phyloP scores from a whole-genome alignment of 2,888 invertebrate species.

The Amphipyra tragopoginis region DNA sequence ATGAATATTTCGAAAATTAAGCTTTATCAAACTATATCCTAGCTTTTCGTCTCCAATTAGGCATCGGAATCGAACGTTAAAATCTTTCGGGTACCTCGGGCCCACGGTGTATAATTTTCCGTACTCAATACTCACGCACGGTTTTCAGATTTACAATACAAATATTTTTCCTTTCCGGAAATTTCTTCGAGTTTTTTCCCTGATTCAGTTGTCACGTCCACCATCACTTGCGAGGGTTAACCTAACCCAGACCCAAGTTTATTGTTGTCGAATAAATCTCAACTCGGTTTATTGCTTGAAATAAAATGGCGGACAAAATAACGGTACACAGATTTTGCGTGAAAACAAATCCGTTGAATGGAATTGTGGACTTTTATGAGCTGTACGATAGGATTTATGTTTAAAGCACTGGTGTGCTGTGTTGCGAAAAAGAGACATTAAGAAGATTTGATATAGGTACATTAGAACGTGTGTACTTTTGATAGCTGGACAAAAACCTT shows the following conservation, averaged over 20 bases:
- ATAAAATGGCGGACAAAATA: conserved; percentile 54
- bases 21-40: no score
- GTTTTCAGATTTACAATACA: neutral
- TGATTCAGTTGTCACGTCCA: conserved; percentile 11
- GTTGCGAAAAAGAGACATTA: conserved; percentile 2
- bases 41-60: no score
- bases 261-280: conserved; percentile 56
- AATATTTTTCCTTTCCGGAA: neutral
- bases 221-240: conserved; percentile 18
- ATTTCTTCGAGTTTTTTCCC: neutral
- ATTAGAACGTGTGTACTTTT: no score
- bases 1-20: no score
- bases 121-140: no score
- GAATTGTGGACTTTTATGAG: conserved; percentile 38
- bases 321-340: conserved; percentile 26
- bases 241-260: conserved; percentile 24
- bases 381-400: conserved; percentile 36
- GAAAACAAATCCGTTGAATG: conserved; percentile 31
- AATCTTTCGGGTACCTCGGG: no score
- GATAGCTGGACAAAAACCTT: no score
- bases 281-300: conserved; percentile 38
- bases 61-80: no score
- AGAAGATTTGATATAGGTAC: neutral
- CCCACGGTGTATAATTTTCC: no score
- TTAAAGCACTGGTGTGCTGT: conserved; percentile 1